Conservation (phyloP, 1,140 invertebrate genomes). For the Drosophila truncata region DNA sequence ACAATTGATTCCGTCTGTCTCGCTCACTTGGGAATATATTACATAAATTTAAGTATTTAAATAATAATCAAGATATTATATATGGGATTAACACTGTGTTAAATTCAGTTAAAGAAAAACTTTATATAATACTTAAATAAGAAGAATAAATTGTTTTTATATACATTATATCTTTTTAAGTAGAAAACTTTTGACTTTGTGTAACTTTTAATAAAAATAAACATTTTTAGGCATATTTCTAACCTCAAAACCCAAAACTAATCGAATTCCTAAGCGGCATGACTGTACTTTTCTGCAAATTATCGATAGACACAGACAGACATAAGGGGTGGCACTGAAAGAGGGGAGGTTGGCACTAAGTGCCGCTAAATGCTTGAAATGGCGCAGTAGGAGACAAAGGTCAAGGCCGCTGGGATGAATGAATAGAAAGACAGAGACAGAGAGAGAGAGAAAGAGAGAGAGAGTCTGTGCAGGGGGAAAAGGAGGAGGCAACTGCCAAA, state of each 20-base stretch:
- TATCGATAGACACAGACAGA: not conserved
- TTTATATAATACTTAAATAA: too few relatives aligned
- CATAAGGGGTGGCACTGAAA: conserved; percentile 4
- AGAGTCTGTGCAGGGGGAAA: not conserved
- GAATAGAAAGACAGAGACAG: not conserved
- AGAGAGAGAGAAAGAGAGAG: not conserved
- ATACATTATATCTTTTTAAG: not conserved
- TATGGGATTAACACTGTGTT: not conserved
- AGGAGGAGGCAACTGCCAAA: conserved; percentile 67
- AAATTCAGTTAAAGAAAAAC: too few relatives aligned
- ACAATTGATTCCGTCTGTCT: conserved; percentile 51
- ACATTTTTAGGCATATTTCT: not conserved
- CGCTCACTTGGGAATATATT: conserved; percentile 4
- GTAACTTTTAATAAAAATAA: not conserved
- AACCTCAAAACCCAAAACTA: too few relatives aligned
- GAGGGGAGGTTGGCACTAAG: conserved; percentile 43
- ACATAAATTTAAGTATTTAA: conserved; percentile 8
- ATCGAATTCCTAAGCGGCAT: not conserved
- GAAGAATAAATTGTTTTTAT: too few relatives aligned
- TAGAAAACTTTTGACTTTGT: not conserved
- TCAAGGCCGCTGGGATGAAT: conserved; percentile 59
- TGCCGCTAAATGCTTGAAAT: conserved; percentile 69
- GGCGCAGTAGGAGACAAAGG: conserved; percentile 71
- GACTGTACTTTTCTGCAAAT: conserved; percentile 11
- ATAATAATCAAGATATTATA: conserved; percentile 4